Evolutionary conservation across 2,888 invertebrate genomes (phyloP).

Genomic region (Dolichomitus sp.): DNA sequence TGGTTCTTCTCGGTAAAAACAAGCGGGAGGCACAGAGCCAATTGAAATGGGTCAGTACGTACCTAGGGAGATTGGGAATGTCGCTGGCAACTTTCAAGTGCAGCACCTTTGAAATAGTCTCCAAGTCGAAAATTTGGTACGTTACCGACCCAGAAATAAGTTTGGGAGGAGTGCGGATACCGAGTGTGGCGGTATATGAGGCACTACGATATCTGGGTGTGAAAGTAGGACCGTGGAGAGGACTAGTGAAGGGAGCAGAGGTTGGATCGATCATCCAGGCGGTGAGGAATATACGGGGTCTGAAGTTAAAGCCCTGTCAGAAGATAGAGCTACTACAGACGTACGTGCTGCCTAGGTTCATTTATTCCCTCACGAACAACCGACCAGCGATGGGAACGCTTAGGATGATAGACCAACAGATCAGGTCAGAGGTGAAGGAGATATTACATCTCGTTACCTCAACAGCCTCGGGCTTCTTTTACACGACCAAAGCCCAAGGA

Average conservation of each 20-base stretch:
- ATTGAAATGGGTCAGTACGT: fast-evolving
- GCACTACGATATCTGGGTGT: conserved; percentile 16
- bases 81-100: conserved; percentile 48
- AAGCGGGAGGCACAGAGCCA: conserved; percentile 7
- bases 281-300: not conserved
- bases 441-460: conserved; percentile 4
- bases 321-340: conserved; percentile 28
- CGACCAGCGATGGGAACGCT: conserved; percentile 5
- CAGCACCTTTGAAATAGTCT: conserved; percentile 9
- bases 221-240: conserved; percentile 16
- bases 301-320: conserved; percentile 50
- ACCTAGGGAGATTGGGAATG: conserved; percentile 51
- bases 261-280: not conserved
- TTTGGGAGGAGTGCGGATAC: not conserved
- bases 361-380: conserved; percentile 27
- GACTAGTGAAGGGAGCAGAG: conserved; percentile 27
- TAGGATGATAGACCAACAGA: conserved; percentile 12
- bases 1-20: conserved; percentile 44
- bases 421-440: conserved; percentile 19
- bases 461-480: conserved; percentile 17
- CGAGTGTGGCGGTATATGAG: not conserved
- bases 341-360: conserved; percentile 43
- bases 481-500: not conserved
- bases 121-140: conserved; percentile 42
- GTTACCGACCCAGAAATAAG: conserved; percentile 37